phyloP scores from a whole-genome alignment of 37 sponge, comb jelly and placozoan genomes.

The Amphimedon queenslandica region DNA sequence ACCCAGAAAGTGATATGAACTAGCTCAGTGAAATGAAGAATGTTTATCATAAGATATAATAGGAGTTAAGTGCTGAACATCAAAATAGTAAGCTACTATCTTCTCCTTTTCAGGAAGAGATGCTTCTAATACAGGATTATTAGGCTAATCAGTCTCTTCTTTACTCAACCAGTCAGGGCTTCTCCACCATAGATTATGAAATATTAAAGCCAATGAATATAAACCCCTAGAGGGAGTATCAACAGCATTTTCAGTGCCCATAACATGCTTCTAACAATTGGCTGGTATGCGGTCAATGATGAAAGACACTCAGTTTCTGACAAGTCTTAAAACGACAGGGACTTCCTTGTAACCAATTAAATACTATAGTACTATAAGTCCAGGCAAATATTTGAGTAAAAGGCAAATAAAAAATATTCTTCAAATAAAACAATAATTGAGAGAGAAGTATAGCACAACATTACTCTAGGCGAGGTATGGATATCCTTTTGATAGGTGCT shows the following conservation, averaged over 20 bases:
- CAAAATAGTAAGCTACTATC: too few relatives aligned
- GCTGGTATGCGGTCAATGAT: neutral
- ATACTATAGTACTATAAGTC: conserved; percentile 33
- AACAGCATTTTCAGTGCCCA: neutral
- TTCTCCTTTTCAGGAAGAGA: too few relatives aligned
- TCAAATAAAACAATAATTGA: conserved; percentile 4
- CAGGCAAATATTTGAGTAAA: conserved; percentile 5
- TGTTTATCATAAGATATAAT: too few relatives aligned
- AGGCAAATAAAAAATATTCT: conserved; percentile 5
- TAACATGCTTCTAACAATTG: neutral
- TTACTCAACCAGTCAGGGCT: neutral
- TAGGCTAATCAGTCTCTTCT: neutral
- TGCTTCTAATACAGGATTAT: too few relatives aligned
- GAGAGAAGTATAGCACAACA: conserved; percentile 33
- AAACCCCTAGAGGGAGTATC: neutral
- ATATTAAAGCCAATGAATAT: neutral
- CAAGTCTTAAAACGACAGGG: conserved; percentile 6
- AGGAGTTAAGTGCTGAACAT: too few relatives aligned
- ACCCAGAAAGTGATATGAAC: too few relatives aligned
- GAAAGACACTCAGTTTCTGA: neutral
- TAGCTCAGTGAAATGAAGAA: too few relatives aligned
- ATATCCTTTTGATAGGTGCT: conserved; percentile 26
- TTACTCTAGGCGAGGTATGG: conserved; percentile 31
- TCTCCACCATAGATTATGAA: neutral
- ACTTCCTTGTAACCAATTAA: conserved; percentile 5